Conservation (phyloP, 23 tunicate genomes). For the Corella eumyota region DNA sequence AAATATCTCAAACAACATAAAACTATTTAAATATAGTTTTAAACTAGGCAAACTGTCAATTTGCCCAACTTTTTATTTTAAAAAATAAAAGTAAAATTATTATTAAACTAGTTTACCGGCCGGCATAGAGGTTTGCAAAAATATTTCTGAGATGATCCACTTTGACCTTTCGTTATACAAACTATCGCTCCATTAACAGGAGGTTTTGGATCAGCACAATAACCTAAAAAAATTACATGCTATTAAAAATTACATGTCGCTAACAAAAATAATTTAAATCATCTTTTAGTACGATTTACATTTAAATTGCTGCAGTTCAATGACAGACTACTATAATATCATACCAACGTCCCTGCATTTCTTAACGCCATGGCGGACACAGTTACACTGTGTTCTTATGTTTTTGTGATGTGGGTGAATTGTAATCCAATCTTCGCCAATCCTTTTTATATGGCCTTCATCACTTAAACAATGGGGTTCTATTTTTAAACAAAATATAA, state of each 20-base stretch:
- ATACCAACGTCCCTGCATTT: conserved; percentile 48
- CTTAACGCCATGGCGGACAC: conserved; percentile 29
- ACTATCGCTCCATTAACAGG: conserved; percentile 81
- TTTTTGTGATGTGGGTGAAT: conserved; percentile 29
- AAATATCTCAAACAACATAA: neutral
- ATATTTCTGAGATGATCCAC: conserved; percentile 21
- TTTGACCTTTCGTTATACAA: conserved; percentile 41
- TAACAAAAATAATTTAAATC: neutral
- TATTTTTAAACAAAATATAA: conserved; percentile 7
- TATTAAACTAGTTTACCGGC: conserved; percentile 12
- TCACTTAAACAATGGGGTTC: conserved; percentile 83
- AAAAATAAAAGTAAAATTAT: neutral
- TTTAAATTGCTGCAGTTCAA: too few relatives aligned
- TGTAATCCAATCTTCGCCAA: conserved; percentile 65
- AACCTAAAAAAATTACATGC: conserved; percentile 19
- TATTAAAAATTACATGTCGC: neutral
- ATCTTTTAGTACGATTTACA: neutral
- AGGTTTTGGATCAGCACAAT: conserved; percentile 51
- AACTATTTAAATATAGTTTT: neutral
- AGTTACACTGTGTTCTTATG: conserved; percentile 48
- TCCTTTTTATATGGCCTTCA: conserved; percentile 37
- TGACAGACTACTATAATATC: too few relatives aligned
- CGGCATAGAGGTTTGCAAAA: conserved; percentile 80
- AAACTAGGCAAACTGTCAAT: too few relatives aligned
- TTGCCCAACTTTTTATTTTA: neutral